A percentile compares a stretch with the other conserved stretches of the same genome.
Conservation (phyloP, 2,888 invertebrate genomes). For the Sinopyrophorus schimmeli region DNA sequence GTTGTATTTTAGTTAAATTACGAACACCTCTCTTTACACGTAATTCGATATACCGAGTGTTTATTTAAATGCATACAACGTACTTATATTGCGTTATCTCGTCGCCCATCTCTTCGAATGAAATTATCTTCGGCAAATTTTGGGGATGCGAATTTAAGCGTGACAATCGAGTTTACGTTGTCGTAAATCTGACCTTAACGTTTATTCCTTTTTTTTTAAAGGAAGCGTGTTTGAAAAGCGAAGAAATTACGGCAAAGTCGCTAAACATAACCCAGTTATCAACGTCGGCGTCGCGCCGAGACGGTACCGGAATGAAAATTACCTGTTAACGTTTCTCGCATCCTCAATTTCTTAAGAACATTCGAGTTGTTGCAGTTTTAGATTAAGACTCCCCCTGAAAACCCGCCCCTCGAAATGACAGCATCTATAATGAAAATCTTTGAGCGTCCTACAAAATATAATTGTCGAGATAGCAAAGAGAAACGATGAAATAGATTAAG, state of each 20-base stretch:
- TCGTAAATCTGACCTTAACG: slow-evolving; percentile 12
- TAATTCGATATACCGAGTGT: no score
- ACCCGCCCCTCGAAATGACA: neutral
- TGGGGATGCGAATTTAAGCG: slow-evolving; percentile 12
- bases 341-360: slow-evolving; percentile 13
- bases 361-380: slow-evolving; percentile 9
- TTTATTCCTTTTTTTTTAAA: slow-evolving; percentile 5
- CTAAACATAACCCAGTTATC: slow-evolving; percentile 39
- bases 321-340: slow-evolving; percentile 37
- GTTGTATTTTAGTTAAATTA: no score
- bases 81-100: no score
- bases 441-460: neutral
- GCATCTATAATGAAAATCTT: slow-evolving; percentile 17
- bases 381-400: slow-evolving; percentile 7
- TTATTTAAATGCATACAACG: no score
- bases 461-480: slow-evolving; percentile 6
- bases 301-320: slow-evolving; percentile 38
- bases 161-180: slow-evolving; percentile 12
- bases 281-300: slow-evolving; percentile 37
- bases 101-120: slow-evolving; percentile 6
- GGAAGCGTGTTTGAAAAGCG: slow-evolving; percentile 7
- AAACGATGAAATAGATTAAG: slow-evolving; percentile 9
- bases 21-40: slow-evolving; percentile 5
- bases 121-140: slow-evolving; percentile 11
- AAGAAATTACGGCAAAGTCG: slow-evolving; percentile 17